Evolutionary conservation across 2,888 invertebrate species (phyloP).

Genomic region (Cryptosula pallasiana): DNA sequence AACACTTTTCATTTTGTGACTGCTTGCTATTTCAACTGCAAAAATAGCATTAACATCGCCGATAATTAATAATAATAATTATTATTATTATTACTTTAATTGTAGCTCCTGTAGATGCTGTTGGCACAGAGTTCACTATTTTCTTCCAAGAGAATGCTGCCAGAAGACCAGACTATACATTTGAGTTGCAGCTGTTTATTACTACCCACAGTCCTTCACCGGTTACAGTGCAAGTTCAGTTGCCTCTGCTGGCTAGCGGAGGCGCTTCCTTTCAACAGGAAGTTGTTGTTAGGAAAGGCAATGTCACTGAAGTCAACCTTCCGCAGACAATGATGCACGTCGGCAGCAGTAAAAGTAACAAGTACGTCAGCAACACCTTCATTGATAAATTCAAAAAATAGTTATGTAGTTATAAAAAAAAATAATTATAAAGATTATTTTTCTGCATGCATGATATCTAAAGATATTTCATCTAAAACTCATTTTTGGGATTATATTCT

Average conservation of each 20-base stretch:
- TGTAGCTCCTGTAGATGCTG: constrained; percentile 13
- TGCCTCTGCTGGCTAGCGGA: background rate
- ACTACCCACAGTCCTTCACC: background rate
- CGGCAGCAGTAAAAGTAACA: constrained; percentile 1
- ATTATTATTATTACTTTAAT: background rate
- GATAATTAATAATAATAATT: too few species aligned
- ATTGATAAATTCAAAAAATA: too few species aligned
- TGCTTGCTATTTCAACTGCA: too few species aligned
- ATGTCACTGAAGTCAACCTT: constrained; percentile 14
- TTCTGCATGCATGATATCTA: too few species aligned
- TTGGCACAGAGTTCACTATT: constrained; percentile 17
- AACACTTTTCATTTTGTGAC: too few species aligned
- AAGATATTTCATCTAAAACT: too few species aligned
- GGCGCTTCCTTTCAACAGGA: background rate
- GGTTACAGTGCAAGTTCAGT: background rate
- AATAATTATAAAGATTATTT: too few species aligned
- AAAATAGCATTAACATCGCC: too few species aligned
- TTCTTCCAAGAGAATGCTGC: constrained; percentile 24
- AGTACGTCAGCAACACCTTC: too few species aligned
- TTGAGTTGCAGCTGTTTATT: background rate
- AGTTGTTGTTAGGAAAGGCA: background rate
- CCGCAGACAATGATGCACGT: constrained; percentile 6
- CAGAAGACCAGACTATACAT: background rate
- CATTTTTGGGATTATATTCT: too few species aligned
- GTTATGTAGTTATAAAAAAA: too few species aligned